A percentile compares a stretch with the other conserved stretches of the same genome.
These are phyloP conservation scores for Drosophila nikananu DNA, from an alignment of 1,140 invertebrate genomes.

Conservation along the genomic window DNA sequence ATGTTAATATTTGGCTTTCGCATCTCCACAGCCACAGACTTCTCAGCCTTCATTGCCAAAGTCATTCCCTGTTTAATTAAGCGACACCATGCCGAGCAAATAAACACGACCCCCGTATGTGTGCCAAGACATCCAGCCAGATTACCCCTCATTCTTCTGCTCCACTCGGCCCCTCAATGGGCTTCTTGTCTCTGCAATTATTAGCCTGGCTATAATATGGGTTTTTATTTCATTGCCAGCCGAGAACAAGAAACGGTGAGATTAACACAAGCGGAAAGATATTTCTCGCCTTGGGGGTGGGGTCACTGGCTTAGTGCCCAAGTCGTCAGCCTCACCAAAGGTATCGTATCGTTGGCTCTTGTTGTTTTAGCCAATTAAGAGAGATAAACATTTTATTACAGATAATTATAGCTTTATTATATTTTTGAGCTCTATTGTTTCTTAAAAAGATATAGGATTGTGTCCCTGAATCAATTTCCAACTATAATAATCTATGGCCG, in stretches of 20 bases:
- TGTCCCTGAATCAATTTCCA: neutral
- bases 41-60: conserved; percentile 6
- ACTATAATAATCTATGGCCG: neutral
- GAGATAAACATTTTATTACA: neutral
- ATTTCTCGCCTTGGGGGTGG: neutral
- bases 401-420: neutral
- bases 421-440: neutral
- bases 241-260: neutral
- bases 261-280: neutral
- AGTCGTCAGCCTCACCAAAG: neutral
- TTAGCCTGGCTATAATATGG: conserved; percentile 53
- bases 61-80: conserved; percentile 65
- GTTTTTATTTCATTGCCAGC: conserved; percentile 16
- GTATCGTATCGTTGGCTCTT: neutral
- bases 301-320: neutral
- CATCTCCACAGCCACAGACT: neutral
- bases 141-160: conserved; percentile 5
- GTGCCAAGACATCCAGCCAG: conserved; percentile 5
- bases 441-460: neutral
- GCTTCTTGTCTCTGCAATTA: conserved; percentile 51
- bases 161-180: neutral
- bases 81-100: conserved; percentile 57
- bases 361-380: neutral
- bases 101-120: conserved; percentile 29
- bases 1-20: conserved; percentile 46